Evolutionary conservation across 2,113 vertebrate genomes (phyloP), one percentile per base, ranked within the genome.

Genomic region (Nothocercus julius): DNA sequence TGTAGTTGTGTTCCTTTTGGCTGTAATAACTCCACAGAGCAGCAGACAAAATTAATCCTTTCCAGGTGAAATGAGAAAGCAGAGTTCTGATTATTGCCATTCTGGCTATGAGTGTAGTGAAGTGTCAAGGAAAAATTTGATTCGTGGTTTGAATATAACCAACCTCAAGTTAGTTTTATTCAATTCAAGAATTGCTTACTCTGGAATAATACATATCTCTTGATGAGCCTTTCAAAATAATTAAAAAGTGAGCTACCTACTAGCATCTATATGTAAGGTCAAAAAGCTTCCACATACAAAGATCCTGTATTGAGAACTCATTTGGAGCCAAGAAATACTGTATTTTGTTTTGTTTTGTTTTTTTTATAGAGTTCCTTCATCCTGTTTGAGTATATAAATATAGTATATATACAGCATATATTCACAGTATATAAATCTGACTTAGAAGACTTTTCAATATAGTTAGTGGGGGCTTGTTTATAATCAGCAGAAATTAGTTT

Each of bases 161-260:
- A 47, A 47, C 92, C 93, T 95, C 69, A 95, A 92, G 82, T 66
- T 90, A 82, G 17, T 78, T 91, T 25, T 83, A 78, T 92, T 97
- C 27, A 40, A 42, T 75, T 84, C 79, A 70, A 93, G 44, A 83
- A 90, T 40, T 92, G 7, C 76, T 63, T 62, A 61, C 89, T 80
- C 92, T 32, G 72, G 9, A 85, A 90, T 32, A 24, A 82, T 88
- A 61, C 64, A 95, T 92, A 90, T 86, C 58, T 76, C 44, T 64
- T 78, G 75, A 87, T 93, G 73, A 95, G 72, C 20, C 79, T 91
- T 85, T 61, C 38, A 78, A 53, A 88, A 62, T 28, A 67, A 68
- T 4, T 40, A 66, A 87, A 85, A 85, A 42, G 45, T 85, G 66
- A 54, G 17, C 45, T 45, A 73, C 7, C 15, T 77, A 34, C 54